Evolutionary conservation across 2,113 vertebrate species (phyloP).

Genomic region (Brachionichthys hirsutus): DNA sequence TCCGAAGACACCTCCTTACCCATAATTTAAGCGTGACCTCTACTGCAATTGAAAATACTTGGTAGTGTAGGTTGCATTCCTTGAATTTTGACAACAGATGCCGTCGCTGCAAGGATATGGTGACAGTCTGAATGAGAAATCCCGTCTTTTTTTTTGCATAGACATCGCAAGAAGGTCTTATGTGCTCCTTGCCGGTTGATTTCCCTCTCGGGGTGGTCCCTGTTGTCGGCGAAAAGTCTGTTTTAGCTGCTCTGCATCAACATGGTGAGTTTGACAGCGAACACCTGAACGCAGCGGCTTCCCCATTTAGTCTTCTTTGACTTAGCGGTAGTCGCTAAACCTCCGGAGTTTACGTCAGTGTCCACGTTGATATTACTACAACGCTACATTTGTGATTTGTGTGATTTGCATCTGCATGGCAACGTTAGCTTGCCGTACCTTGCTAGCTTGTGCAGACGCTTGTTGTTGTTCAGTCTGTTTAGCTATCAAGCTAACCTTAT

Average conservation of each 20-base stretch:
- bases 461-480: constrained; percentile 23
- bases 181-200: constrained; percentile 75
- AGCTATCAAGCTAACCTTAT: constrained; percentile 27
- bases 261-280: constrained; percentile 76
- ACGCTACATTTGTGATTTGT: not conserved
- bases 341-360: not conserved
- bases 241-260: constrained; percentile 73
- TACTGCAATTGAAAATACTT: constrained; percentile 81
- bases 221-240: constrained; percentile 70
- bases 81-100: constrained; percentile 59
- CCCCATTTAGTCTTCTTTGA: not conserved
- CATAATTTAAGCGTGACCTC: constrained; percentile 77
- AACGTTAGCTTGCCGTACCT: constrained; percentile 25
- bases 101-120: constrained; percentile 11
- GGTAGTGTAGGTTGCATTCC: constrained; percentile 57
- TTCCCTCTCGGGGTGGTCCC: constrained; percentile 72
- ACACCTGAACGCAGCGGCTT: not conserved
- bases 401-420: not conserved
- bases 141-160: constrained; percentile 48
- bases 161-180: constrained; percentile 69
- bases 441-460: constrained; percentile 30
- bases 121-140: constrained; percentile 41
- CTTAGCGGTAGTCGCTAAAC: not conserved
- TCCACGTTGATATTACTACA: not conserved
- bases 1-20: constrained; percentile 21